phyloP scores from a whole-genome alignment of 2,797 vertebrate genomes.

The Coluber constrictor region DNA sequence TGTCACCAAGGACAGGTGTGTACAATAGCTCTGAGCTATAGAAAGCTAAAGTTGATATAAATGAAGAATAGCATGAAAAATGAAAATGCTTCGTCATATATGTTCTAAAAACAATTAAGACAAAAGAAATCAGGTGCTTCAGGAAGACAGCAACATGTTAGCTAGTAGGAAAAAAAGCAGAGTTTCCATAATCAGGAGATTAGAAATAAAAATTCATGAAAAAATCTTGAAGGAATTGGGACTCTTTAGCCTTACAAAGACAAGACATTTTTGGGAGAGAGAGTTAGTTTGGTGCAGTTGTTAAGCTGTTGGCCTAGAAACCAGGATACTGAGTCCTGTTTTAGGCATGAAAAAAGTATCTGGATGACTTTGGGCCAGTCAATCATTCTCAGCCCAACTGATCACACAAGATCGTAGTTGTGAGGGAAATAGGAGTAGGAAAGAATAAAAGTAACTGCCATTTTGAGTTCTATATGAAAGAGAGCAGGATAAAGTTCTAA shows the following conservation, averaged over 20 bases:
- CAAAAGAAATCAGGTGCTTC: not conserved
- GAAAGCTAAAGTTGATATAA: not conserved
- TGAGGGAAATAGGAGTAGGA: not conserved
- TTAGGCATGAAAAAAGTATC: not conserved
- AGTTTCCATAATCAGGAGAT: not conserved
- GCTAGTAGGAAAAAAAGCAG: not conserved
- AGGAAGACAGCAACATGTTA: not conserved
- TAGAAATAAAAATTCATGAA: not conserved
- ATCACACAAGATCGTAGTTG: not conserved
- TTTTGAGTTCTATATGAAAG: not conserved
- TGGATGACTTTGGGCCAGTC: not conserved
- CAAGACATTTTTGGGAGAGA: not conserved
- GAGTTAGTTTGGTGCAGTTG: not conserved
- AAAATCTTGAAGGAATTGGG: not conserved
- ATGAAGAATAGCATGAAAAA: not conserved
- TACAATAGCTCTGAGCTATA: not conserved
- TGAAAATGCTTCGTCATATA: not conserved
- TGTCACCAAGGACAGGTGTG: not conserved
- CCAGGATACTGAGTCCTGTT: not conserved
- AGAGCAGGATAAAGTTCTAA: not conserved
- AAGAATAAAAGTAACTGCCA: not conserved
- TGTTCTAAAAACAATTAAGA: not conserved
- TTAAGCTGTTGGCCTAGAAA: not conserved
- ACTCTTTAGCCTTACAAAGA: not conserved
- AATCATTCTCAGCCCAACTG: not conserved